These are phyloP conservation scores for Molossus molossus DNA, from an alignment of 2,797 vertebrate genomes.

Conservation along the genomic window DNA sequence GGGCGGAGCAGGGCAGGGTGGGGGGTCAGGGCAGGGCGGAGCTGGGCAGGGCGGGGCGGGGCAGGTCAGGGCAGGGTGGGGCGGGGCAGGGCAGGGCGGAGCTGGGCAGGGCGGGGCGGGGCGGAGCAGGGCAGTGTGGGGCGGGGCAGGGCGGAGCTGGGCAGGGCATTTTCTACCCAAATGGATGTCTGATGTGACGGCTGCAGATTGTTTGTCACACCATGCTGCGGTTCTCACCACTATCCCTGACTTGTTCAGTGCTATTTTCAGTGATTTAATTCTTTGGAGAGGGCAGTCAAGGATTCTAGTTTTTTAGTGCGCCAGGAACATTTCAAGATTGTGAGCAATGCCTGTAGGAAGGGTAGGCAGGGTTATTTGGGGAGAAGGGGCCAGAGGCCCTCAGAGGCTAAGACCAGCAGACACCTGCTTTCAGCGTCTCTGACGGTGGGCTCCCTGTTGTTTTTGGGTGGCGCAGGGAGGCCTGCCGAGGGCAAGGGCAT, in stretches of 20 bases:
- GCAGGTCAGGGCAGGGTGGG: background rate
- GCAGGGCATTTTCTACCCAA: rapidly evolving
- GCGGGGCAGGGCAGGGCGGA: background rate
- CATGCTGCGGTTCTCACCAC: rapidly evolving
- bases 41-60: background rate
- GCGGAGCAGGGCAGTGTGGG: background rate
- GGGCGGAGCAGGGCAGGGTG: background rate
- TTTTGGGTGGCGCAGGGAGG: background rate
- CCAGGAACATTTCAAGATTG: background rate
- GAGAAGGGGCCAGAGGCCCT: background rate
- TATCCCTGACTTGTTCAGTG: background rate
- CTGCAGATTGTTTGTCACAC: background rate
- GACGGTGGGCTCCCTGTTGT: background rate
- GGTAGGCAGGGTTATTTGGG: background rate
- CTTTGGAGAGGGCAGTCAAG: background rate
- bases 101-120: background rate
- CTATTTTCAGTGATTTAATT: background rate
- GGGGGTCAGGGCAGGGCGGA: background rate
- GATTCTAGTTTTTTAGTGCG: background rate
- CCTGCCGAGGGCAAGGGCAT: background rate
- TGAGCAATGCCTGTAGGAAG: background rate
- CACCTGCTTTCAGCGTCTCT: background rate
- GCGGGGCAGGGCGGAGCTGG: background rate
- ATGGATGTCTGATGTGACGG: rapidly evolving
- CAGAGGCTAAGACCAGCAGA: background rate